Base-by-base conservation (phyloP, 2,113 vertebrate genomes). In the Tringa solitaria region DNA sequence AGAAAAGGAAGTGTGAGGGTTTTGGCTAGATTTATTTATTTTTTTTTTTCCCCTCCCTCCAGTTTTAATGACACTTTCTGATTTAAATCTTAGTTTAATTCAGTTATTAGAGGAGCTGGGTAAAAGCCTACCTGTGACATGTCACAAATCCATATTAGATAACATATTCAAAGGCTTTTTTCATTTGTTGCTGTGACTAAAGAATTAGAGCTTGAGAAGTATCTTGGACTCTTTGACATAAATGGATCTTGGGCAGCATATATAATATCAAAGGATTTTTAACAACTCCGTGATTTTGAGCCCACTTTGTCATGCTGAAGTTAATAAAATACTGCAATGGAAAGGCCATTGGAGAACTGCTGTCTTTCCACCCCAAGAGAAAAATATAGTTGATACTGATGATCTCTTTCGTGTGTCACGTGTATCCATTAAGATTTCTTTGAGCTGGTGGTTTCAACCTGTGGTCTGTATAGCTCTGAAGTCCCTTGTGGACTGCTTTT, bases 21-120 rank as follows among this genome's bases (percentile, higher is more conserved):
- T 90, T 84, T 33, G 9, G 8, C 18, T 56, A 27, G 4, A 6
- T 9, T 57, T 12, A 4, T 37, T 70, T 33, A 4, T 5, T 19
- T 26, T 12, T 22, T 28, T 32, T 51, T n/a, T 23, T 2, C 3
- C 2, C 7, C 4, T 4, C 5, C 4, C 4, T 33, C 45, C 21
- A 57, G 10, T 78, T 89, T 37, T 75, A 84, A 35, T 91, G 26
- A 46, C 6, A 14, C 6, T 35, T 93, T 59, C 51, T 72, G 69
- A 37, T 78, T 75, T 61, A 80, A 60, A 65, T 95, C 18, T 94
- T 72, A 35, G 54, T 85, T 88, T 73, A 90, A 22, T 24, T 91
- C 35, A 37, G 3, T 91, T 82, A 59, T 41, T 85, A 21, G 39
- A 73, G 53, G 28, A 76, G 37, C 17, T 59, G 45, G 45, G 78